Evolutionary conservation across 2,113 vertebrate genomes (phyloP), one percentile per base, ranked within the genome.

Genomic region (Leucosticte australis): DNA sequence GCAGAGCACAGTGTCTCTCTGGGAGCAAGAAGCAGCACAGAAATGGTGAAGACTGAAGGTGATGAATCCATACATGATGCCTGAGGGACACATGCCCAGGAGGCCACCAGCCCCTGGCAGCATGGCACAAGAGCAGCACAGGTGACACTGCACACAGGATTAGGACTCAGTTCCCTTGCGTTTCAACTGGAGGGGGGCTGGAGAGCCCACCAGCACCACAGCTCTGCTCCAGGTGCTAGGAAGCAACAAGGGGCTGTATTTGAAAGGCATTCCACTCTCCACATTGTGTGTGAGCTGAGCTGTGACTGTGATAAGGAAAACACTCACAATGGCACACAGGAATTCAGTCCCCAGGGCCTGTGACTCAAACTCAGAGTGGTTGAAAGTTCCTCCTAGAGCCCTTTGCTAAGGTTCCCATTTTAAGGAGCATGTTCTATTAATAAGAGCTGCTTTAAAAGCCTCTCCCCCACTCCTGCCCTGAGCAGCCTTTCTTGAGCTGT

Each of bases 271-370:
- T 90, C 71, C 76, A 47, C 56, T 33, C 68, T 67, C 35, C 49
- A 31, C 80, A 94, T 90, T 96, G 95, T 90, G 71, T 74, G 39
- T 26, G 4, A 90, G 86, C 68, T 2, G 5, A 17, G 46, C 75
- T 69, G 65, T 12, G 37, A 39, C 63, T 60, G 2, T 0, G 76
- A 97, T 96, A 96, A 97, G 91, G 91, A 87, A 88, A 92, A 65
- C 26, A 17, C 64, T 94, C 89, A 93, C 91, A 97, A 93, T 87
- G 75, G 94, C 50, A n/a, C 49, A 44, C 47, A 88, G 91, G 91
- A 96, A 95, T 96, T 67, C 80, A 63, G 86, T 89, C 96, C 86
- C 92, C 80, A 81, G 92, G 92, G 95, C 67, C 67, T 9, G 80
- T 96, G 90, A 96, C 87, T 68, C 89, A 79, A 92, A 94, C 47